Percentiles rank a stretch among this genome's conserved stretches.
phyloP scores from a whole-genome alignment of 2,888 invertebrate species.

The Ischnura elegans region DNA sequence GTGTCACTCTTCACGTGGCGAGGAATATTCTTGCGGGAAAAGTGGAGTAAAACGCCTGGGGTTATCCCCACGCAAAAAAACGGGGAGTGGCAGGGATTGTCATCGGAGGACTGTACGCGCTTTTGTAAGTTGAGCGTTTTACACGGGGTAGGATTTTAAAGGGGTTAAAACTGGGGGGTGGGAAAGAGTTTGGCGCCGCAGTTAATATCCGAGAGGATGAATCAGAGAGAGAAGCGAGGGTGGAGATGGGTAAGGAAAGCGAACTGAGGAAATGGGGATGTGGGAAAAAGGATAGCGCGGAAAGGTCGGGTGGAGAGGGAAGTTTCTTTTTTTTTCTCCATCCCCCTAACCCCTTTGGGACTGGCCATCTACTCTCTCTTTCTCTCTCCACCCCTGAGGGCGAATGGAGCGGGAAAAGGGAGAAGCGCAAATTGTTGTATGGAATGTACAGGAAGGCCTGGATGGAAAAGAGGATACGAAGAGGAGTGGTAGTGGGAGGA shows the following conservation, averaged over 20 bases:
- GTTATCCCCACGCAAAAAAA: not conserved
- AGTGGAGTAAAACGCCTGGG: not conserved
- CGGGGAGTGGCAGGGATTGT: not conserved
- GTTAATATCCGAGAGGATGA: constrained; percentile 23
- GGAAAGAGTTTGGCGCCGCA: not conserved
- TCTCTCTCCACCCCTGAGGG: not conserved
- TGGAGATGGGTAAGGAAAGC: not conserved
- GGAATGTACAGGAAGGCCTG: not conserved
- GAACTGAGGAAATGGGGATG: not conserved
- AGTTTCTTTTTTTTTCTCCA: not conserved
- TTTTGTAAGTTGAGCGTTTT: not conserved
- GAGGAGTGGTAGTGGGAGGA: not conserved
- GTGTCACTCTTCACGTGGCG: not conserved
- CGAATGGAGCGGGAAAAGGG: not conserved
- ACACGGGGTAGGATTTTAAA: not conserved
- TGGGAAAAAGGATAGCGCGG: not conserved
- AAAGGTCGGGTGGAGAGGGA: not conserved
- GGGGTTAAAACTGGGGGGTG: not conserved
- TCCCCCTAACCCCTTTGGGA: too few relatives aligned
- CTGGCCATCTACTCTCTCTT: not conserved
- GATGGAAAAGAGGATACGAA: not conserved
- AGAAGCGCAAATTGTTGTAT: too few relatives aligned
- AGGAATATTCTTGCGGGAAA: not conserved
- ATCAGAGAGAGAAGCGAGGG: not conserved
- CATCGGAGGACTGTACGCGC: too few relatives aligned